These are phyloP conservation scores for Rhea americana DNA, from an alignment of 2,113 vertebrate species.

Conservation along the genomic window DNA sequence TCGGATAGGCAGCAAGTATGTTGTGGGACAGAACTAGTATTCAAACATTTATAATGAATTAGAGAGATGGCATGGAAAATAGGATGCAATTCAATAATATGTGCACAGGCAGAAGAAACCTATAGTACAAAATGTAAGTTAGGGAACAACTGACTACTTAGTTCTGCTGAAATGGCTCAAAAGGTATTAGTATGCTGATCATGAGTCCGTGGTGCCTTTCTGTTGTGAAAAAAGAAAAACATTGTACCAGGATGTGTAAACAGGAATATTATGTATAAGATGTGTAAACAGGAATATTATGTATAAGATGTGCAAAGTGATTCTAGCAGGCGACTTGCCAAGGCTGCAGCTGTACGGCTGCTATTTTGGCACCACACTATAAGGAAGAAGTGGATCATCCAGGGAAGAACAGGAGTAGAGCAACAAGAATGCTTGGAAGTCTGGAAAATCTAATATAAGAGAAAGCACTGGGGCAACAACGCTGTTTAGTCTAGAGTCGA, in stretches of 20 bases:
- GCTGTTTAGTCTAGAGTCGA: conserved; percentile 6
- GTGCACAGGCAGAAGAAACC: background rate
- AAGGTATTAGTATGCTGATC: background rate
- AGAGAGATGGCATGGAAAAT: background rate
- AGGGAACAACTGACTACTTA: background rate
- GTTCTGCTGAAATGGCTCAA: background rate
- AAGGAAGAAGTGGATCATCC: background rate
- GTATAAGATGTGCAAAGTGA: background rate
- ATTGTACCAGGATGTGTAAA: background rate
- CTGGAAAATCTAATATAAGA: background rate
- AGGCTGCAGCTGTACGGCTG: background rate
- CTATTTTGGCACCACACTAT: background rate
- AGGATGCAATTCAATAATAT: background rate
- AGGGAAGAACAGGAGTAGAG: background rate
- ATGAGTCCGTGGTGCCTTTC: background rate
- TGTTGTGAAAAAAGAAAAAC: background rate
- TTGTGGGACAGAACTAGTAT: background rate
- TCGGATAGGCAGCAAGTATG: background rate
- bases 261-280: background rate
- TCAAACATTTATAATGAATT: background rate
- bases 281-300: background rate
- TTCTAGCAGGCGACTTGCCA: background rate
- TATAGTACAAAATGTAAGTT: background rate
- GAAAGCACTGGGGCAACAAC: background rate
- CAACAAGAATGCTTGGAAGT: background rate